Evolutionary conservation across 2,797 vertebrate genomes (phyloP), one percentile per base, ranked within the genome.

Genomic region (Chromis chromis): DNA sequence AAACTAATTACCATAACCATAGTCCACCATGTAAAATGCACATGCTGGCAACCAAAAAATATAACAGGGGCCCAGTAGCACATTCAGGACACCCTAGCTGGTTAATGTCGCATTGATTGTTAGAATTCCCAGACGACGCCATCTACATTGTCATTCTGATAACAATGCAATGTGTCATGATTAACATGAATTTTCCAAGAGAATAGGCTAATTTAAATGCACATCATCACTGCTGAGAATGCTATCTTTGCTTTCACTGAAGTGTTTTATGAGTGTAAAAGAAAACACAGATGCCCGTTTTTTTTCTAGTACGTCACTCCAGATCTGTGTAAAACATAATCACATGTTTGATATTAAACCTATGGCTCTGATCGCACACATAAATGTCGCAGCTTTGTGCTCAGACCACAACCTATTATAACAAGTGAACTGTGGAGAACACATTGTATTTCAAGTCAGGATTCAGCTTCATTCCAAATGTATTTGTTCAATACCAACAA

Each of bases 401-500:
- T 76, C 49, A 13, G 11, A 55, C 52, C 27, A 24, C 22, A 10
- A 42, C 17, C 63, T 44, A 44, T 48, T 10, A 74, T 17, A 54
- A 63, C 27, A 10, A 58, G 53, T 21, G 4, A 27, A 62, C 44
- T 40, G 5, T 11, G 31, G 1, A 60, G 10, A 46, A 9, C 4
- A 31, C n/a, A 27, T 55, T 70, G n/a, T 58, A 66, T 67, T 49
- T 28, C 21, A 36, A 64, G 36, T 60, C 17, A 31, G 14, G 40
- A 60, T 62, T 54, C 12, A 4, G 39, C 11, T 27, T 36, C 22
- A 42, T 12, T 52, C 28, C 8, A 57, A 46, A 56, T 62, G 12
- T 48, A 50, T 44, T 49, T 64, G 54, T 63, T 66, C 67, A 64
- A n/a, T 57, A 28, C 12, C 21, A 57, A n/a, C n/a, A 54, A 71